Conservation (phyloP, 1,140 invertebrate genomes). For the Drosophila serrata region DNA sequence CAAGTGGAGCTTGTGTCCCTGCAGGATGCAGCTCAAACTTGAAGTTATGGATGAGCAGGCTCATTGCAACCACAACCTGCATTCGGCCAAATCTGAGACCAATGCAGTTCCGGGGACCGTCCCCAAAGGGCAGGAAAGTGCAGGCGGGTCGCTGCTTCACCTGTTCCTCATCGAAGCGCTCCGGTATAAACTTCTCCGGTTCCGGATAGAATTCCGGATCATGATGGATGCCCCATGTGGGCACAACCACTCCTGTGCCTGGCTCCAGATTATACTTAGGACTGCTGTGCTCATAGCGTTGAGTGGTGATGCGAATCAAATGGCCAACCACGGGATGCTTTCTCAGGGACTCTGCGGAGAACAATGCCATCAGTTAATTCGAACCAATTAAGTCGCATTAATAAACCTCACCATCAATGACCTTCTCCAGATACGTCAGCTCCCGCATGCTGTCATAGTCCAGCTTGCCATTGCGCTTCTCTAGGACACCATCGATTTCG, state of each 20-base stretch:
- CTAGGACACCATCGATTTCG: constrained; percentile 86
- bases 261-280: constrained; percentile 87
- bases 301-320: constrained; percentile 86
- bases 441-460: constrained; percentile 73
- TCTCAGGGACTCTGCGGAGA: constrained; percentile 87
- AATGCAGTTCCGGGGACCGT: constrained; percentile 73
- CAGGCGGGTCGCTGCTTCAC: constrained; percentile 51
- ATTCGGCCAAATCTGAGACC: constrained; percentile 88
- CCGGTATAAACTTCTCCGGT: constrained; percentile 87
- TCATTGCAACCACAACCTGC: constrained; percentile 87
- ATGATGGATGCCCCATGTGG: constrained; percentile 87
- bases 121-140: constrained; percentile 68
- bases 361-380: not conserved
- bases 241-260: constrained; percentile 88
- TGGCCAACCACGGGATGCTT: constrained; percentile 88
- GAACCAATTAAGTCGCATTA: not conserved
- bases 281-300: constrained; percentile 86
- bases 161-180: constrained; percentile 86
- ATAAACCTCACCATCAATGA: constrained; percentile 57
- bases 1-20: constrained; percentile 53
- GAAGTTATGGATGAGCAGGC: constrained; percentile 76
- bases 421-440: constrained; percentile 76
- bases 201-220: constrained; percentile 85
- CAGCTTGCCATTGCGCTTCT: constrained; percentile 51
- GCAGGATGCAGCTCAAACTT: constrained; percentile 60